Evolutionary conservation across 2,888 invertebrate genomes (phyloP).

Genomic region (Apamea anceps): DNA sequence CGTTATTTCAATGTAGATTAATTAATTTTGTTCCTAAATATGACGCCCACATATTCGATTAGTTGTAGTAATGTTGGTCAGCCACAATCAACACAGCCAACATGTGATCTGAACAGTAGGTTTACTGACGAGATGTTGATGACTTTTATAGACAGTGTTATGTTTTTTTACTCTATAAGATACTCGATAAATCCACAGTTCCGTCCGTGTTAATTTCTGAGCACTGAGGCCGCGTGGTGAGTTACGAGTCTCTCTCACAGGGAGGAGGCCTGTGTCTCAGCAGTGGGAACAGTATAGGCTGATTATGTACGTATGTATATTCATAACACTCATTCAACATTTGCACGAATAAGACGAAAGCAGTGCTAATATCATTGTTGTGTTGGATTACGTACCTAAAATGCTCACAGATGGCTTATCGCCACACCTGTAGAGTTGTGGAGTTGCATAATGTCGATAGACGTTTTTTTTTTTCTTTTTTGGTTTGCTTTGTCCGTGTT

Average conservation of each 20-base stretch:
- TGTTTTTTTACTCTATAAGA: background rate
- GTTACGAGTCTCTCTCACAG: background rate
- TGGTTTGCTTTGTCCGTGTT: background rate
- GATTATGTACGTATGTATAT: background rate
- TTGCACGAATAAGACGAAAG: constrained; percentile 2
- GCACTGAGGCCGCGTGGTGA: background rate
- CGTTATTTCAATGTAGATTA: background rate
- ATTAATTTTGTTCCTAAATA: background rate
- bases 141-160: background rate
- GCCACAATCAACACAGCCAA: background rate
- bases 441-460: constrained; percentile 20
- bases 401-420: constrained; percentile 48
- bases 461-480: constrained; percentile 7
- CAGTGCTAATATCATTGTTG: constrained; percentile 9
- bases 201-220: background rate
- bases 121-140: background rate
- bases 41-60: background rate
- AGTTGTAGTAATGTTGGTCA: background rate
- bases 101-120: background rate
- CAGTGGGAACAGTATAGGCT: background rate
- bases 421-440: constrained; percentile 48
- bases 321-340: constrained; percentile 1
- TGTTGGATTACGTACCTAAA: constrained; percentile 27
- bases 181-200: background rate
- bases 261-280: background rate